These are phyloP conservation scores for Saturnia pavonia DNA, from an alignment of 2,888 invertebrate species.

Conservation along the genomic window DNA sequence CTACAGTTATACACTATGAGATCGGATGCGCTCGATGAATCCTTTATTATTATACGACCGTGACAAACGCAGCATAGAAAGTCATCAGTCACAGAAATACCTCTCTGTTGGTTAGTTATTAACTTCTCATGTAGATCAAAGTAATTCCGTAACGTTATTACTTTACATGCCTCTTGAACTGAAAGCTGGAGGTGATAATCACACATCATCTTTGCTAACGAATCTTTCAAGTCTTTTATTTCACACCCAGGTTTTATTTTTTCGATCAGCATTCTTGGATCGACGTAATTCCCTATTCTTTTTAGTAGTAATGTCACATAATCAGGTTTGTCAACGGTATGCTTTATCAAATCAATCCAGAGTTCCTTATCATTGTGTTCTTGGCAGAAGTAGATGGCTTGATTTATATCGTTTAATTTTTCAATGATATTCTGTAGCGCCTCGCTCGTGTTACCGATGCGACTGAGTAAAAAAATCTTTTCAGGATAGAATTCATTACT, in stretches of 20 bases:
- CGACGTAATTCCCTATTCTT: constrained; percentile 89
- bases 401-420: constrained; percentile 92
- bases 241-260: constrained; percentile 92
- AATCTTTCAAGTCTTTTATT: constrained; percentile 94
- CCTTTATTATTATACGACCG: constrained; percentile 88
- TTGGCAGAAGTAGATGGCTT: constrained; percentile 98
- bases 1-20: constrained; percentile 93
- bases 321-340: constrained; percentile 93
- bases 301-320: constrained; percentile 82
- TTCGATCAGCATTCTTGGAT: constrained; percentile 92
- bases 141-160: constrained; percentile 94
- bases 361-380: constrained; percentile 96
- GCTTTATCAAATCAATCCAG: constrained; percentile 95
- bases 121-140: constrained; percentile 92
- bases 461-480: constrained; percentile 94
- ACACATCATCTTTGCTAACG: constrained; percentile 96
- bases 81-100: constrained; percentile 88
- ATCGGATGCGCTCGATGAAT: constrained; percentile 86
- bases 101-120: constrained; percentile 89
- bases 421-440: constrained; percentile 95
- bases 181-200: constrained; percentile 97
- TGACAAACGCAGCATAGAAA: constrained; percentile 91
- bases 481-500: constrained; percentile 91
- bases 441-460: constrained; percentile 95
- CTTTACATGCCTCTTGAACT: constrained; percentile 94